Conservation (phyloP, 2,113 vertebrate genomes). For the Antennarius striatus region DNA sequence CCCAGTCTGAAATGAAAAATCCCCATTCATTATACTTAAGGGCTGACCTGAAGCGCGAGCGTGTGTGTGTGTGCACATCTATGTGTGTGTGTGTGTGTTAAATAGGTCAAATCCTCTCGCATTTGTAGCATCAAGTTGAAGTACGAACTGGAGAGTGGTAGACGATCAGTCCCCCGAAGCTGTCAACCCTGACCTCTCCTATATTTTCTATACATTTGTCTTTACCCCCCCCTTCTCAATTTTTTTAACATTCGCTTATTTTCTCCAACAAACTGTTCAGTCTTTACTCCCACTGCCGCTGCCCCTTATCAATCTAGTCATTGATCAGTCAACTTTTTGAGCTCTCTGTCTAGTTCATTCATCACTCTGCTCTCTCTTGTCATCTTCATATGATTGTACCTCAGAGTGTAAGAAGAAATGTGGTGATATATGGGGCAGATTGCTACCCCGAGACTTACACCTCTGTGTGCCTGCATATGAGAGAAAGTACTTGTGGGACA, state of each 20-base stretch:
- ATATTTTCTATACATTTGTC: constrained; percentile 11
- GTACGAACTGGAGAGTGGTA: constrained; percentile 19
- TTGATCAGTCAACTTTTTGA: constrained; percentile 22
- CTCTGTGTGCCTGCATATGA: constrained; percentile 6
- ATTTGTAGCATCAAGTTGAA: constrained; percentile 19
- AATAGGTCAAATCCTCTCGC: constrained; percentile 65
- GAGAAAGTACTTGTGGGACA: constrained; percentile 25
- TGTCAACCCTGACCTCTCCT: constrained; percentile 32
- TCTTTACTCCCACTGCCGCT: not conserved
- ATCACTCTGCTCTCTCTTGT: not conserved
- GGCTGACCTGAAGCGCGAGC: not conserved
- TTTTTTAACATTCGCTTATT: constrained; percentile 22
- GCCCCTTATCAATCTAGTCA: constrained; percentile 20
- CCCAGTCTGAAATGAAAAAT: constrained; percentile 65
- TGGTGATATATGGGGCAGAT: constrained; percentile 53
- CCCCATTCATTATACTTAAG: constrained; percentile 22
- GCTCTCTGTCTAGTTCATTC: constrained; percentile 17
- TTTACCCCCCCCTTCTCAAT: not conserved
- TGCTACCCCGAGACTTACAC: not conserved
- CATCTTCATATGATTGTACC: constrained; percentile 26
- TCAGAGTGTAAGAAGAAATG: not conserved
- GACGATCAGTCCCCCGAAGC: constrained; percentile 19
- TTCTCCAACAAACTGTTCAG: not conserved
- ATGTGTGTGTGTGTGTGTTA: constrained; percentile 27
- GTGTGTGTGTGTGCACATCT: constrained; percentile 1